Conservation (phyloP, 2,113 vertebrate genomes). For the Onychostoma macrolepis region DNA sequence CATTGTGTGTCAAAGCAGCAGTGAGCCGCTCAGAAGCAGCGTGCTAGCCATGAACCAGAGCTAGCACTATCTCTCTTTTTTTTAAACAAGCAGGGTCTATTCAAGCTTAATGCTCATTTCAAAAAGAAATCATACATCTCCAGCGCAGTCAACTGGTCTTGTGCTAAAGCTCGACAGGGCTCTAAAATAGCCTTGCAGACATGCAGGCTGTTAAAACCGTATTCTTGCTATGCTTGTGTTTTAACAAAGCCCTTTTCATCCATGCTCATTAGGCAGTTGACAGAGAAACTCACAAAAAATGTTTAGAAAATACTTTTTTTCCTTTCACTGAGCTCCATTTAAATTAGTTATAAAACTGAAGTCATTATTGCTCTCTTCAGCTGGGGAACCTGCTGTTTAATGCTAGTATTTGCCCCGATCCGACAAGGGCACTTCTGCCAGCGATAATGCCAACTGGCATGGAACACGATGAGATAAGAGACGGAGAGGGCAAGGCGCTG, state of each 20-base stretch:
- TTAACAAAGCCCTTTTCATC: constrained; percentile 41
- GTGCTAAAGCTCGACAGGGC: constrained; percentile 21
- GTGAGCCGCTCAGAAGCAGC: constrained; percentile 19
- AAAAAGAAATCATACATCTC: constrained; percentile 36
- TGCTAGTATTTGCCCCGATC: constrained; percentile 17
- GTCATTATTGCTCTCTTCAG: constrained; percentile 30
- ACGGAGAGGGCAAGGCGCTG: background rate
- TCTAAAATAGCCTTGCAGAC: constrained; percentile 19
- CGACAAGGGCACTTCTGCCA: constrained; percentile 33
- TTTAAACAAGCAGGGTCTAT: constrained; percentile 32
- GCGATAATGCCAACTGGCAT: constrained; percentile 42
- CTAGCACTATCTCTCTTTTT: constrained; percentile 13
- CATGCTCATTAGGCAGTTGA: constrained; percentile 41
- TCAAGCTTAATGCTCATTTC: constrained; percentile 8
- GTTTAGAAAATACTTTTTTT: background rate
- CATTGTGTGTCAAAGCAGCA: constrained; percentile 40
- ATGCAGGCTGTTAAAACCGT: constrained; percentile 8
- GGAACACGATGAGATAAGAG: constrained; percentile 38
- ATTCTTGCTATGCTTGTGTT: constrained; percentile 34
- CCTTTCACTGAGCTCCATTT: background rate
- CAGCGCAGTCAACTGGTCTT: constrained; percentile 19
- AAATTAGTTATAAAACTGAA: constrained; percentile 33
- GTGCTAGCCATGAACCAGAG: constrained; percentile 33
- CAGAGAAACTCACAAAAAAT: constrained; percentile 19
- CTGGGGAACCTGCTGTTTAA: constrained; percentile 35